Conservation (phyloP, 2,797 vertebrate species). For the Lithobates pipiens region DNA sequence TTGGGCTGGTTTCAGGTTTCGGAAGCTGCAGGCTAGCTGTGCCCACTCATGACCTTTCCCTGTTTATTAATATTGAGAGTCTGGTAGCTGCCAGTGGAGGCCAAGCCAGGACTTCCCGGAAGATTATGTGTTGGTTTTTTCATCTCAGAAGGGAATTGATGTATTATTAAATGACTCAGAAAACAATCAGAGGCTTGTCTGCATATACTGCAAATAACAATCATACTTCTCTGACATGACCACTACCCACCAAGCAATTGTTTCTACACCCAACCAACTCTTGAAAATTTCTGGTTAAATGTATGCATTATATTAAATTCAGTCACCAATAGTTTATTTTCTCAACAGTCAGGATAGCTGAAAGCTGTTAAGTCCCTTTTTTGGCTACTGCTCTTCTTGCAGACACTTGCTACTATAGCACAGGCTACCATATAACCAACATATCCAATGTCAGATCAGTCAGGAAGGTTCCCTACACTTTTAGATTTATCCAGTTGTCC, state of each 20-base stretch:
- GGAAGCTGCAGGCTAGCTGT: conserved; percentile 15
- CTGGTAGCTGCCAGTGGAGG: conserved; percentile 9
- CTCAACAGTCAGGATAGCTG: too few relatives aligned
- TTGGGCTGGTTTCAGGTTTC: not conserved
- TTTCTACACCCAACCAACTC: not conserved
- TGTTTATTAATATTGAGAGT: conserved; percentile 18
- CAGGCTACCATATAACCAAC: too few relatives aligned
- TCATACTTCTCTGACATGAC: not conserved
- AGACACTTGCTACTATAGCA: too few relatives aligned
- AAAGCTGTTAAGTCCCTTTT: too few relatives aligned
- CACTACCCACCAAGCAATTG: not conserved
- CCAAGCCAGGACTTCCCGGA: conserved; percentile 21
- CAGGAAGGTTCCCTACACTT: too few relatives aligned
- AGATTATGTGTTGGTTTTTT: conserved; percentile 2
- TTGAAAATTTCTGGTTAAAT: not conserved
- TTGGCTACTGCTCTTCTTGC: too few relatives aligned
- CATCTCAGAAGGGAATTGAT: not conserved
- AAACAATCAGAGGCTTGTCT: not conserved
- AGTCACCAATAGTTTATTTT: too few relatives aligned
- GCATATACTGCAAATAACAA: too few relatives aligned
- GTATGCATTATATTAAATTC: too few relatives aligned
- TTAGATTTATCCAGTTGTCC: too few relatives aligned
- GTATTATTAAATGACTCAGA: not conserved
- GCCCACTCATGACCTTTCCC: conserved; percentile 36
- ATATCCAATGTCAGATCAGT: too few relatives aligned